Evolutionary conservation across 2,797 vertebrate genomes (phyloP).

Genomic region (Eulemur mongoz): DNA sequence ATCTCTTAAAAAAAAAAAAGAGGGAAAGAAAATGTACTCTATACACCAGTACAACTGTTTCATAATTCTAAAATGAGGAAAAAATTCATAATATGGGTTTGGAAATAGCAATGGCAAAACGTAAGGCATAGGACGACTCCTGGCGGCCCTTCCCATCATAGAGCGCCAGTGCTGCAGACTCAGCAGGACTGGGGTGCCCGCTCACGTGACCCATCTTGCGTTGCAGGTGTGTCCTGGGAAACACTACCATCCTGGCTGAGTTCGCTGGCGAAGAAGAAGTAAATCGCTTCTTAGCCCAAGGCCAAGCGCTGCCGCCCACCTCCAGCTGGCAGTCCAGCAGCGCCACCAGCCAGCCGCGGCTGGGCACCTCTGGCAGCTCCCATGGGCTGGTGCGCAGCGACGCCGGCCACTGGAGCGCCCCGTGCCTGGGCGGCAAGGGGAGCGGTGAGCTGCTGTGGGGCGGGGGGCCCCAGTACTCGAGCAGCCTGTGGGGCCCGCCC

Average conservation of each 20-base stretch:
- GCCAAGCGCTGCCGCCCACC: constrained; percentile 94
- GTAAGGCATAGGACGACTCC: too few species aligned
- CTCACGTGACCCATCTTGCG: neutral
- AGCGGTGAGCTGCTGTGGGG: constrained; percentile 96
- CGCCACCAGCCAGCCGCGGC: constrained; percentile 91
- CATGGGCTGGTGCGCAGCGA: constrained; percentile 89
- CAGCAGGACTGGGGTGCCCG: accelerated
- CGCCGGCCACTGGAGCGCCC: constrained; percentile 92
- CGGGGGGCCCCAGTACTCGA: constrained; percentile 95
- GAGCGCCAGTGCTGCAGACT: neutral
- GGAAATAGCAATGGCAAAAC: neutral
- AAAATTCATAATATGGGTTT: too few species aligned
- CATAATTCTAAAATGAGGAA: neutral
- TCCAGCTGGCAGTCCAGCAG: constrained; percentile 96
- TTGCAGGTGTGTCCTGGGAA: constrained; percentile 96
- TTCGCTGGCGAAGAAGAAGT: constrained; percentile 98
- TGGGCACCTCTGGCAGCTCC: constrained; percentile 89
- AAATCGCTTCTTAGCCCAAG: constrained; percentile 97
- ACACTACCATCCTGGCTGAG: constrained; percentile 98
- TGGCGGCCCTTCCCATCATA: neutral
- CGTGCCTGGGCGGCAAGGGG: constrained; percentile 90
- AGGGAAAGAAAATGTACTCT: neutral
- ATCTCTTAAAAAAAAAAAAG: neutral
- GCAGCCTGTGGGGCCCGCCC: constrained; percentile 95
- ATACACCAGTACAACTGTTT: neutral